Conservation (phyloP, 2,113 vertebrate genomes). For the Pao palembangensis region DNA sequence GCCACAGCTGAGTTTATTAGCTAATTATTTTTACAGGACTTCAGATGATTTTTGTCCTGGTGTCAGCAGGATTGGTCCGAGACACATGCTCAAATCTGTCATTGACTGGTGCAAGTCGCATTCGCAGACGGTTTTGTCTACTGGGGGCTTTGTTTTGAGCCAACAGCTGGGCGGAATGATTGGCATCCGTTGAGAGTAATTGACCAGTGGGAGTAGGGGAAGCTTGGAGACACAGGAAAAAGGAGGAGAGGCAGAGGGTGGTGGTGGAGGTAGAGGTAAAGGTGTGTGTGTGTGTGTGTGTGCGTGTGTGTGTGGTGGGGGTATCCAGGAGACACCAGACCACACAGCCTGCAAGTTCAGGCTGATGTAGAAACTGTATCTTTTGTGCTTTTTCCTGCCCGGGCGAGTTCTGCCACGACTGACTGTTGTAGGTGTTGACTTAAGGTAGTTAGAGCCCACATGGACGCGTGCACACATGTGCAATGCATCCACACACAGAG, state of each 20-base stretch:
- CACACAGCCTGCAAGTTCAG: slow-evolving; percentile 71
- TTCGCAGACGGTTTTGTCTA: slow-evolving; percentile 66
- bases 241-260: background rate
- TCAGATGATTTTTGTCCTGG: too few species aligned
- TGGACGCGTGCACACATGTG: slow-evolving; percentile 19
- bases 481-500: background rate
- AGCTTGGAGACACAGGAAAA: slow-evolving; percentile 27
- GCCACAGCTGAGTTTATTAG: too few species aligned
- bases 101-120: slow-evolving; percentile 47
- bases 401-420: slow-evolving; percentile 49
- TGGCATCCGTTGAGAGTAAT: slow-evolving; percentile 74
- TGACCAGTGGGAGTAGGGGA: slow-evolving; percentile 67
- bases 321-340: slow-evolving; percentile 61
- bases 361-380: slow-evolving; percentile 56
- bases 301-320: background rate
- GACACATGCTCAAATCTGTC: slow-evolving; percentile 60
- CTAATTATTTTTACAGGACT: too few species aligned
- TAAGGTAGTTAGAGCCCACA: slow-evolving; percentile 48
- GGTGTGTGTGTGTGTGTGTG: background rate
- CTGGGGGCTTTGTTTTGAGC: slow-evolving; percentile 70
- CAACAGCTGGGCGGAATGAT: slow-evolving; percentile 76
- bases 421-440: slow-evolving; percentile 62
- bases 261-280: background rate
- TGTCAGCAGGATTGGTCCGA: slow-evolving; percentile 8
- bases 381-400: slow-evolving; percentile 59